phyloP scores from a whole-genome alignment of 1,140 invertebrate genomes.

The Sminthurides bifidus region DNA sequence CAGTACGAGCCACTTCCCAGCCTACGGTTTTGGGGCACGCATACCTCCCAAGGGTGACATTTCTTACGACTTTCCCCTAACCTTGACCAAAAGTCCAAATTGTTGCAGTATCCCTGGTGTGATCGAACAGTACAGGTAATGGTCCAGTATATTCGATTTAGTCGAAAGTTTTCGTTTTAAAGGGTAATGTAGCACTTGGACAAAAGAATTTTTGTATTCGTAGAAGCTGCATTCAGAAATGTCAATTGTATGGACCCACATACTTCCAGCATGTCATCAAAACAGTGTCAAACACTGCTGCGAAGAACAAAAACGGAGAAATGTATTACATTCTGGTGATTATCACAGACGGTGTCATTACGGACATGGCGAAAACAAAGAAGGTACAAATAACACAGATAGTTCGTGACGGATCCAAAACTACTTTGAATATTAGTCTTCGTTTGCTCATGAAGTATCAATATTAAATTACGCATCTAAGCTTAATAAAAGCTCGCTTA shows the following conservation, averaged over 20 bases:
- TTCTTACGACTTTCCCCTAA: conserved; percentile 49
- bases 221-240: too few relatives aligned
- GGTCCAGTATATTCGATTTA: too few relatives aligned
- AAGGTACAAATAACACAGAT: too few relatives aligned
- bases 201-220: too few relatives aligned
- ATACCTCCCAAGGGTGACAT: conserved; percentile 43
- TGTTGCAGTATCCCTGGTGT: conserved; percentile 39
- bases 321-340: conserved; percentile 53
- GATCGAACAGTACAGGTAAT: conserved; percentile 25
- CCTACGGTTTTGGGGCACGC: conserved; percentile 46
- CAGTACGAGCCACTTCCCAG: conserved; percentile 45
- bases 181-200: too few relatives aligned
- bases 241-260: too few relatives aligned
- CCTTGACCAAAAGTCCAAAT: conserved; percentile 47
- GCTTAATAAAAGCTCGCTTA: background rate
- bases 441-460: too few relatives aligned
- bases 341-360: conserved; percentile 55
- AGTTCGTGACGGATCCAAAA: too few relatives aligned
- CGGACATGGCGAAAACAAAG: conserved; percentile 51
- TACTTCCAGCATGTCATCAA: conserved; percentile 52
- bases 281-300: conserved; percentile 42
- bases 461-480: too few relatives aligned
- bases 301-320: conserved; percentile 39
- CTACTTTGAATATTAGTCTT: too few relatives aligned
- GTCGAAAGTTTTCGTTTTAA: too few relatives aligned